phyloP scores from a whole-genome alignment of 2,113 vertebrate species.

The Phoxinus phoxinus region DNA sequence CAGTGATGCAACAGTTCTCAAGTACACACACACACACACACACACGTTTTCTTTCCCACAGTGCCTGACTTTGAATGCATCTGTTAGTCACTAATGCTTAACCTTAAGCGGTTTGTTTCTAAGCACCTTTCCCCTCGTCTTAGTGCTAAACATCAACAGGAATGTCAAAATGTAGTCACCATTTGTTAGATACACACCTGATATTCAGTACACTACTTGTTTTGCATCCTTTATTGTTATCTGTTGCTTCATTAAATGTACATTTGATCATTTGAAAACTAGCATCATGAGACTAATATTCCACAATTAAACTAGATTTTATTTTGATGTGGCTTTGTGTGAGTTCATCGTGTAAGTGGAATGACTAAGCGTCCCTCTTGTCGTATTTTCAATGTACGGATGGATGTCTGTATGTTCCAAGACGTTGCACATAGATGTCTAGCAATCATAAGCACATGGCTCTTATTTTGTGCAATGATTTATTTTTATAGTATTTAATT shows the following conservation, averaged over 20 bases:
- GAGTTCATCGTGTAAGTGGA: conserved; percentile 45
- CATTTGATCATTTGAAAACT: conserved; percentile 46
- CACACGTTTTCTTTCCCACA: conserved; percentile 39
- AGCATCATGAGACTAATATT: conserved; percentile 59
- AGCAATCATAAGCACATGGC: conserved; percentile 64
- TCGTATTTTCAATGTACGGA: conserved; percentile 28
- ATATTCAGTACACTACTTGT: conserved; percentile 58
- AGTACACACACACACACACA: conserved; percentile 9
- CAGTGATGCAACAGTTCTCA: conserved; percentile 37
- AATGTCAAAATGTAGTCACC: conserved; percentile 44
- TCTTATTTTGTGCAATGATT: conserved; percentile 72
- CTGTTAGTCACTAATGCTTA: conserved; percentile 26
- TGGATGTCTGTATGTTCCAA: conserved; percentile 58
- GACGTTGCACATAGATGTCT: conserved; percentile 61
- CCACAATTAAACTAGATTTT: conserved; percentile 63
- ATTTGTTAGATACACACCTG: conserved; percentile 47
- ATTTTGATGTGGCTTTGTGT: conserved; percentile 54
- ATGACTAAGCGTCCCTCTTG: conserved; percentile 11
- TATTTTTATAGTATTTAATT: conserved; percentile 82
- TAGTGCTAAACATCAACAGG: conserved; percentile 28
- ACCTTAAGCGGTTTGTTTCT: conserved; percentile 23
- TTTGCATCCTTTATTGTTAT: conserved; percentile 39
- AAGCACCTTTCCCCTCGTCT: not conserved
- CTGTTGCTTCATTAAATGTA: conserved; percentile 32
- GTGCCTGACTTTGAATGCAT: conserved; percentile 58